Percentiles rank a stretch among this genome's conserved stretches.
These are phyloP conservation scores for Conus ventricosus DNA, from an alignment of 1,140 invertebrate species.

Conservation along the genomic window DNA sequence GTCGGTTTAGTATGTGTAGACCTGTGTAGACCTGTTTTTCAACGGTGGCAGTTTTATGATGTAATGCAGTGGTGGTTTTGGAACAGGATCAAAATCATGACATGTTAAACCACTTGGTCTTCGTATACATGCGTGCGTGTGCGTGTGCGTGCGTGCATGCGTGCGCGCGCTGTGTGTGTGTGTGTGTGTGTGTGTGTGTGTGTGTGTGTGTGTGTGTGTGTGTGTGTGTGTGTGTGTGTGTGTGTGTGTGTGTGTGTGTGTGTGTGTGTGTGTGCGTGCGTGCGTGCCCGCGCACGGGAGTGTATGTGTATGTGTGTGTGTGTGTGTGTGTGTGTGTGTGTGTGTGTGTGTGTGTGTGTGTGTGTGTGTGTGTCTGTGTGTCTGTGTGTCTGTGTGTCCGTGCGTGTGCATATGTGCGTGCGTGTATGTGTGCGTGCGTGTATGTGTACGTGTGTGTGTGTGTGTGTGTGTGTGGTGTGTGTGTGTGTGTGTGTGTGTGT, in stretches of 20 bases:
- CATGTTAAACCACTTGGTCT: neutral
- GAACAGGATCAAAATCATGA: too few relatives aligned
- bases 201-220: neutral
- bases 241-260: conserved; percentile 18
- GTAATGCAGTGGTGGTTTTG: neutral
- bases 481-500: too few relatives aligned
- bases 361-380: conserved; percentile 9
- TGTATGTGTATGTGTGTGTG: too few relatives aligned
- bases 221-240: conserved; percentile 10
- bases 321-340: conserved; percentile 13
- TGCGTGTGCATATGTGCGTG: conserved; percentile 5
- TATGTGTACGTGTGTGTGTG: neutral
- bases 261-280: conserved; percentile 16
- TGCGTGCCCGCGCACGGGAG: too few relatives aligned
- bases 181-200: neutral
- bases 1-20: too few relatives aligned
- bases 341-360: conserved; percentile 7
- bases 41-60: too few relatives aligned
- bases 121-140: neutral
- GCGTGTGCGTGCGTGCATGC: conserved; percentile 10
- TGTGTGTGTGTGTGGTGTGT: neutral
- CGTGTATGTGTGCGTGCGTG: neutral
- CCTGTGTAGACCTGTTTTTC: too few relatives aligned
- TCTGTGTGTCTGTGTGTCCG: conserved; percentile 5
- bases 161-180: neutral